A percentile compares a stretch with the other conserved stretches of the same genome.
phyloP scores from a whole-genome alignment of 2,113 vertebrate species.

The Hypanus sabinus region DNA sequence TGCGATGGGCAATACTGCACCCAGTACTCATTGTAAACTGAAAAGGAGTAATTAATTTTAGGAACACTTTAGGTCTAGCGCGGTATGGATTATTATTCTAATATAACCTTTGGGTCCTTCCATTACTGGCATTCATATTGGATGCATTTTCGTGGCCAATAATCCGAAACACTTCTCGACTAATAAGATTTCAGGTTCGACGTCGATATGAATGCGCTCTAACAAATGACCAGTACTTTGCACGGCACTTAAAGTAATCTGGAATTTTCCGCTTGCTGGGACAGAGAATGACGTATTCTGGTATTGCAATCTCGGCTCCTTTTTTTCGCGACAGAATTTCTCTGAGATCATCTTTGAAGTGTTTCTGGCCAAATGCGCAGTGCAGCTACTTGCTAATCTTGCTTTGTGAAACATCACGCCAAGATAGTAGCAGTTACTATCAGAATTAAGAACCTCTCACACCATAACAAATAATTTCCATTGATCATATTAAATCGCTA shows the following conservation, averaged over 20 bases:
- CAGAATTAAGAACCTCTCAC: not conserved
- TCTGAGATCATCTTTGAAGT: not conserved
- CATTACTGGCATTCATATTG: not conserved
- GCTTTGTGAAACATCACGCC: not conserved
- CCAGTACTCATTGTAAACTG: not conserved
- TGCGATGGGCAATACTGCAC: too few species aligned
- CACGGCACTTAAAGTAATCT: not conserved
- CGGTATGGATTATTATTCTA: not conserved
- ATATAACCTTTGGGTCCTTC: constrained; percentile 1
- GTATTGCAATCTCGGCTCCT: not conserved
- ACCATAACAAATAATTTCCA: not conserved
- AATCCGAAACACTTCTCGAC: not conserved
- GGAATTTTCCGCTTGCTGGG: not conserved
- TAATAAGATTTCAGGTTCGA: constrained; percentile 1
- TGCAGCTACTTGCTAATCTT: not conserved
- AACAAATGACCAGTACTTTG: not conserved
- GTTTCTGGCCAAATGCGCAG: not conserved
- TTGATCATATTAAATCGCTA: not conserved
- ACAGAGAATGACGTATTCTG: not conserved
- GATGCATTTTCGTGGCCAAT: not conserved
- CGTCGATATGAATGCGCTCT: not conserved
- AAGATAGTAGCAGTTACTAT: not conserved
- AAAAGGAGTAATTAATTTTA: not conserved
- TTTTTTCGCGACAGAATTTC: not conserved
- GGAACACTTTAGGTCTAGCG: not conserved